Conservation (phyloP, 53 echinoderm and acorn worm species). For the Apostichopus leukothele region DNA sequence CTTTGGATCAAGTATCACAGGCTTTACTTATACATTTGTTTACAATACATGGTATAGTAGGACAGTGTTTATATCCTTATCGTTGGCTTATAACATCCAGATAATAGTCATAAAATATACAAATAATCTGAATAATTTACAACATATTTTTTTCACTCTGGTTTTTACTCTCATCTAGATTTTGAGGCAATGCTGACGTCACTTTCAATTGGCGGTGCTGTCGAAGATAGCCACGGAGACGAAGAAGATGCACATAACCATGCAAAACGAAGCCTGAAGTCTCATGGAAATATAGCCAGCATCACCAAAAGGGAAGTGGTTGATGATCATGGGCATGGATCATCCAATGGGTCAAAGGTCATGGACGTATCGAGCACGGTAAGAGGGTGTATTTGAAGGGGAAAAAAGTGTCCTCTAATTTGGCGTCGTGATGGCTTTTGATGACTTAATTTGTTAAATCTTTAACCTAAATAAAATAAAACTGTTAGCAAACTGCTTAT, state of each 20-base stretch:
- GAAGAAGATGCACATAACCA: slow-evolving; percentile 15
- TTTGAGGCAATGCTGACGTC: slow-evolving; percentile 46
- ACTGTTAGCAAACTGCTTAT: no score
- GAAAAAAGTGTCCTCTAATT: no score
- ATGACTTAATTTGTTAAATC: no score
- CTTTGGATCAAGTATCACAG: no score
- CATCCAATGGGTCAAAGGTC: slow-evolving; percentile 15
- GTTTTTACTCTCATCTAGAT: slow-evolving; percentile 11
- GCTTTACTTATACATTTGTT: no score
- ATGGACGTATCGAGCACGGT: slow-evolving; percentile 1
- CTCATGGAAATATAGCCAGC: not conserved
- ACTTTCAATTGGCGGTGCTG: slow-evolving; percentile 51
- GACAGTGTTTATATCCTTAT: no score
- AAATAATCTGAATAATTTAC: no score
- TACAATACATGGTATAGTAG: no score
- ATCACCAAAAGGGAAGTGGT: not conserved
- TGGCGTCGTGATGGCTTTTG: no score
- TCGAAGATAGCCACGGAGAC: slow-evolving; percentile 15
- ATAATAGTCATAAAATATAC: no score
- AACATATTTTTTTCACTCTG: not conserved
- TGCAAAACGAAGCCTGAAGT: slow-evolving; percentile 13
- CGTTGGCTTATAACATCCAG: no score
- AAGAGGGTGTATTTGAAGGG: not conserved
- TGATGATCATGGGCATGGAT: slow-evolving; percentile 27
- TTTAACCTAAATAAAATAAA: no score